A percentile compares a stretch with the other conserved stretches of the same genome.
Conservation (phyloP, 2,797 vertebrate species). For the Gallinago solitaria region DNA sequence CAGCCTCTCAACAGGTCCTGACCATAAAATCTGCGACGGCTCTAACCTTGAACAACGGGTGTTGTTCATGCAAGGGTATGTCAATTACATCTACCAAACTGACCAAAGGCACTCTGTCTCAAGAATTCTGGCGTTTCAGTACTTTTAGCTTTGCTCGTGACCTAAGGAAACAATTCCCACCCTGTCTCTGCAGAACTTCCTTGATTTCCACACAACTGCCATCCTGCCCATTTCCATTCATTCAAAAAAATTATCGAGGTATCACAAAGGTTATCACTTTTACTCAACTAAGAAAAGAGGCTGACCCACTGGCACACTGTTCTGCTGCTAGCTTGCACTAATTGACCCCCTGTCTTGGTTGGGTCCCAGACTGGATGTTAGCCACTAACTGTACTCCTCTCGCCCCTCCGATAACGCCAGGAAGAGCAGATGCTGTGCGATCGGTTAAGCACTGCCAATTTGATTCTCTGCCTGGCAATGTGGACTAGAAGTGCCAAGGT, state of each 20-base stretch:
- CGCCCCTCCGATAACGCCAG: not conserved
- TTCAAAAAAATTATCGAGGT: not conserved
- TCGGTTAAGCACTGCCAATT: not conserved
- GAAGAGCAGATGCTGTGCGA: not conserved
- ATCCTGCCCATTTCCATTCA: not conserved
- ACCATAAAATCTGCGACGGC: not conserved
- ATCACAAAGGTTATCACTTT: not conserved
- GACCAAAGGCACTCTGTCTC: not conserved
- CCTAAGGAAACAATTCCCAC: not conserved
- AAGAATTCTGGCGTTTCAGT: not conserved
- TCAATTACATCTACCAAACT: not conserved
- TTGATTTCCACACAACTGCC: not conserved
- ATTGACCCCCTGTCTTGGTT: not conserved
- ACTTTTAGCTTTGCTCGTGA: not conserved
- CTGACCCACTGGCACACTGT: not conserved
- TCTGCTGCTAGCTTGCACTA: not conserved
- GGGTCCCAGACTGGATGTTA: not conserved
- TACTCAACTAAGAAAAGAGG: not conserved
- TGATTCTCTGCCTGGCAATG: constrained; percentile 10
- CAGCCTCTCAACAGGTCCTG: not conserved
- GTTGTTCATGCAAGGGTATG: not conserved
- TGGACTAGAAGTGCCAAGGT: constrained; percentile 8
- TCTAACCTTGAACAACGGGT: not conserved
- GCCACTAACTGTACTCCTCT: not conserved
- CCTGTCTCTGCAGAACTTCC: not conserved